Conservation (phyloP, 2,888 invertebrate species). For the Dicranocentrus wangi region DNA sequence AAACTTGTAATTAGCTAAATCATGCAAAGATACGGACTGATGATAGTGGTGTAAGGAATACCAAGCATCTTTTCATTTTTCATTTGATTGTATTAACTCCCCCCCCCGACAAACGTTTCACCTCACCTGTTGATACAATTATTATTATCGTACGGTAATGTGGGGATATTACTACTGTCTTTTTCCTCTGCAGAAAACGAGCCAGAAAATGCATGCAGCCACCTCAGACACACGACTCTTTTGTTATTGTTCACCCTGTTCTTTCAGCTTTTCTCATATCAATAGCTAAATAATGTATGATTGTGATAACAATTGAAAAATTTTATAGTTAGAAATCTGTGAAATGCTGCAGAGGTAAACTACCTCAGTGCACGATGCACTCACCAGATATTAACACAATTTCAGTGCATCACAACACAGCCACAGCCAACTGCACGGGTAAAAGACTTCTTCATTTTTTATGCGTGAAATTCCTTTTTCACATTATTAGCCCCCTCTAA, state of each 20-base stretch:
- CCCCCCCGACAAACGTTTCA: no score
- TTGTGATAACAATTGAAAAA: conserved; percentile 39
- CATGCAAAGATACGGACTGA: conserved; percentile 7
- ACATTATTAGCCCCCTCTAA: neutral
- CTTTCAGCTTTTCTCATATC: neutral
- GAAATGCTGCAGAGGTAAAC: conserved; percentile 21
- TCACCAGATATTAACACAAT: conserved; percentile 2
- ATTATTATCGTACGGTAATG: neutral
- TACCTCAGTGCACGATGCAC: neutral
- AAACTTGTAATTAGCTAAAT: conserved; percentile 15
- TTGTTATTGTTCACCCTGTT: conserved; percentile 13
- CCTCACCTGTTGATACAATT: no score
- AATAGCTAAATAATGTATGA: conserved; percentile 1
- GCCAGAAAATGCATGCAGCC: conserved; percentile 19
- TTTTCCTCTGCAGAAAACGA: conserved; percentile 22
- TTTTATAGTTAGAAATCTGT: conserved; percentile 56
- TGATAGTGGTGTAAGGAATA: neutral
- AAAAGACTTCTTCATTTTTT: conserved; percentile 32
- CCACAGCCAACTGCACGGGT: conserved; percentile 9
- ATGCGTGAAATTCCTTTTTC: conserved; percentile 30
- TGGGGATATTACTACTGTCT: neutral
- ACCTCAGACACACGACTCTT: conserved; percentile 30
- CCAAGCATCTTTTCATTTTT: conserved; percentile 1
- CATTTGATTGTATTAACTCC: neutral
- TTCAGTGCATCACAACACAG: conserved; percentile 2